phyloP scores from a whole-genome alignment of 2,797 vertebrate species.

The Fistularia commersonii region DNA sequence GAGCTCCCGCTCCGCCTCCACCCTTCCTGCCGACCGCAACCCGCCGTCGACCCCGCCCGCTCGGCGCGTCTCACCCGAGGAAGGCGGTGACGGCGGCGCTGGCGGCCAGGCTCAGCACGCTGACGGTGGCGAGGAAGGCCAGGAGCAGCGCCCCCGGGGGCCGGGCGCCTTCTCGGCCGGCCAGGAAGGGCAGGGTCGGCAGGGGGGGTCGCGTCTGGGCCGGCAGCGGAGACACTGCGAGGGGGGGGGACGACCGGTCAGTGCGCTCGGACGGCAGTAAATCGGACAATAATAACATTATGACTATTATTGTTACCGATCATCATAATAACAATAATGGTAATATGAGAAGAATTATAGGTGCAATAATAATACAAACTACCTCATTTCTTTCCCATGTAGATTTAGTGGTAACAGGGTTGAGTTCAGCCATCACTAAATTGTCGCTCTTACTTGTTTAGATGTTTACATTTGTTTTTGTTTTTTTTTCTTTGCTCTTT shows the following conservation, averaged over 20 bases:
- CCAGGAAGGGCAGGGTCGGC: constrained; percentile 39
- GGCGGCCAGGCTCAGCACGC: constrained; percentile 42
- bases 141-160: constrained; percentile 40
- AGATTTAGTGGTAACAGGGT: too few relatives aligned
- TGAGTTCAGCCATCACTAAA: too few relatives aligned
- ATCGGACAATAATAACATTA: too few relatives aligned
- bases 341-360: too few relatives aligned
- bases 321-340: too few relatives aligned
- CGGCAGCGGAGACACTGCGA: constrained; percentile 44
- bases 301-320: too few relatives aligned
- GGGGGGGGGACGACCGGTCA: constrained; percentile 3
- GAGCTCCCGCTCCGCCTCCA: constrained; percentile 15
- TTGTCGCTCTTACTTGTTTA: too few relatives aligned
- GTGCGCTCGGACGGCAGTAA: too few relatives aligned
- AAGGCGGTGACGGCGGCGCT: constrained; percentile 44
- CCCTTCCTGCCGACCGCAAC: constrained; percentile 18
- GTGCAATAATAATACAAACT: too few relatives aligned
- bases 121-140: constrained; percentile 37
- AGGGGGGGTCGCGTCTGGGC: constrained; percentile 15
- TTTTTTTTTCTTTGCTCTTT: too few relatives aligned
- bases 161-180: constrained; percentile 15
- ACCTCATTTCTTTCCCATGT: too few relatives aligned
- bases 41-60: constrained; percentile 15
- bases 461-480: too few relatives aligned
- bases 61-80: constrained; percentile 53